Conservation (phyloP, 1,140 invertebrate species). For the Epicauta chinensis region DNA sequence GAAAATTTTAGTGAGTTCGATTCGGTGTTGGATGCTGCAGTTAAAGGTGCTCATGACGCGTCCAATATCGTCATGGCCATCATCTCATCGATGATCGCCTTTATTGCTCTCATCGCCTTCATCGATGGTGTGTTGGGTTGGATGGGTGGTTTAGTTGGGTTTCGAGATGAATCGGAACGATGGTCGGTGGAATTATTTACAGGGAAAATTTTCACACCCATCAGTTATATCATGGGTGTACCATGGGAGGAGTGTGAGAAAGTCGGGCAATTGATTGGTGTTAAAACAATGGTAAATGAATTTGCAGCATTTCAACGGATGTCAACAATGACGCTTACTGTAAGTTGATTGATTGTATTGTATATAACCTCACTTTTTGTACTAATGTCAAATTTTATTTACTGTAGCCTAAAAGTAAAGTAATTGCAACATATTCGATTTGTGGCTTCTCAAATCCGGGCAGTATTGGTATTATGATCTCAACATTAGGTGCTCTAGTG, state of each 20-base stretch:
- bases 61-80: slow-evolving; percentile 82
- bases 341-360: slow-evolving; percentile 8
- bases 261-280: slow-evolving; percentile 75
- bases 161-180: slow-evolving; percentile 33
- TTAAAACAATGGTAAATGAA: slow-evolving; percentile 89
- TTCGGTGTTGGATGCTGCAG: slow-evolving; percentile 82
- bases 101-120: slow-evolving; percentile 80
- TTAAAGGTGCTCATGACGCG: slow-evolving; percentile 75
- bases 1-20: slow-evolving; percentile 65
- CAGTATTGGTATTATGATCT: slow-evolving; percentile 85
- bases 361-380: too few relatives aligned
- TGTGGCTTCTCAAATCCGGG: slow-evolving; percentile 94
- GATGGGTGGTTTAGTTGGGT: slow-evolving; percentile 55
- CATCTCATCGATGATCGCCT: slow-evolving; percentile 86
- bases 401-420: slow-evolving; percentile 41
- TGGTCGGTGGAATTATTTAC: slow-evolving; percentile 65
- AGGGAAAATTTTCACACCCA: slow-evolving; percentile 79
- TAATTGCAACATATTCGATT: slow-evolving; percentile 87
- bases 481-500: slow-evolving; percentile 70
- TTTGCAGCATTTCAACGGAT: slow-evolving; percentile 72
- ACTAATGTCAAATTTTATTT: not conserved
- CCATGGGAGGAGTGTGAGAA: slow-evolving; percentile 68
- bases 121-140: slow-evolving; percentile 74
- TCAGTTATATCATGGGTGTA: slow-evolving; percentile 67
- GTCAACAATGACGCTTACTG: slow-evolving; percentile 17